A percentile compares a stretch with the other conserved stretches of the same genome.
These are phyloP conservation scores for Rhinogobio ventralis DNA, from an alignment of 2,797 vertebrate species.

Conservation along the genomic window DNA sequence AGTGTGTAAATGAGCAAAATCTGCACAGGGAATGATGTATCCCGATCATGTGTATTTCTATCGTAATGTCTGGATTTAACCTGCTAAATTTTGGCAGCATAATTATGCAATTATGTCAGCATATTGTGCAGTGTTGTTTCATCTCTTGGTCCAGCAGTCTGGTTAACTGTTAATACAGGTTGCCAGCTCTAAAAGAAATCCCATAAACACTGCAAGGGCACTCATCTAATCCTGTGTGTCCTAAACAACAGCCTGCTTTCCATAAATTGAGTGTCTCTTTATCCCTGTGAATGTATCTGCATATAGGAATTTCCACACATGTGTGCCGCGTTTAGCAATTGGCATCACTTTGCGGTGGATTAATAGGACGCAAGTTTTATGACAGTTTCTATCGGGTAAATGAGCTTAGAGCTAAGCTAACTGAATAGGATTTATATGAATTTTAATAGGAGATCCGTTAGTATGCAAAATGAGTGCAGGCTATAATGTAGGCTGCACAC, in stretches of 20 bases:
- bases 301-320: conserved; percentile 32
- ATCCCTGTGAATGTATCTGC: conserved; percentile 46
- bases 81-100: not conserved
- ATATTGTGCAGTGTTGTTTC: not conserved
- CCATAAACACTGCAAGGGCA: conserved; percentile 30
- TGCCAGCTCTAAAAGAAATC: conserved; percentile 15
- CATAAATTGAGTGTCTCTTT: conserved; percentile 15
- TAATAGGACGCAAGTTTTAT: conserved; percentile 43
- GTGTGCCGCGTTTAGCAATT: conserved; percentile 37
- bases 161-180: conserved; percentile 2
- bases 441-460: conserved; percentile 40
- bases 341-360: conserved; percentile 29
- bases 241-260: conserved; percentile 29
- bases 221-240: conserved; percentile 17
- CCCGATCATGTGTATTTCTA: not conserved
- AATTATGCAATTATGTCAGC: too few relatives aligned
- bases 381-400: conserved; percentile 52
- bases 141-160: not conserved
- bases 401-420: conserved; percentile 54
- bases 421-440: conserved; percentile 44
- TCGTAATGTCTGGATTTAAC: not conserved
- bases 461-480: conserved; percentile 33
- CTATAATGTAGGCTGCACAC: conserved; percentile 33
- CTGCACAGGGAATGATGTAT: not conserved
- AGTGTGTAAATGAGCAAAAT: not conserved